Evolutionary conservation across 2,888 invertebrate genomes (phyloP).

Genomic region (Dioctria linearis): DNA sequence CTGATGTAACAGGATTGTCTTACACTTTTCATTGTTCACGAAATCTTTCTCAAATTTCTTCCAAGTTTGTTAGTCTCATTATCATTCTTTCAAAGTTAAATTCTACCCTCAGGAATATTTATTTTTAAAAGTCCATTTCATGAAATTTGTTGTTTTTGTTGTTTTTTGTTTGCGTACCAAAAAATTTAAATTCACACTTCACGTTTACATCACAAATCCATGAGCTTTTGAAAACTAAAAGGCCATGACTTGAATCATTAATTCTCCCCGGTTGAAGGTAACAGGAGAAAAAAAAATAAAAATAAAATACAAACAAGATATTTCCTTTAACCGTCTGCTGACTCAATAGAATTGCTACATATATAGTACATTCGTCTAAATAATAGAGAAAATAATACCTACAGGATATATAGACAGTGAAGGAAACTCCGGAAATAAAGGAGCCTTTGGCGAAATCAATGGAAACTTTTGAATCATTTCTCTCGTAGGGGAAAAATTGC

Average conservation of each 20-base stretch:
- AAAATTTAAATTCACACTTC: too few relatives aligned
- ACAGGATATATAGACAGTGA: neutral
- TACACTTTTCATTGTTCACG: too few relatives aligned
- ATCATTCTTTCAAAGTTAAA: too few relatives aligned
- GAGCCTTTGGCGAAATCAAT: conserved; percentile 35
- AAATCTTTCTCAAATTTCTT: too few relatives aligned
- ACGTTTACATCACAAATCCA: too few relatives aligned
- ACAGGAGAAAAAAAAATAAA: neutral
- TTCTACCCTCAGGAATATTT: too few relatives aligned
- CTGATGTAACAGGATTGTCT: too few relatives aligned
- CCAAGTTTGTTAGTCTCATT: too few relatives aligned
- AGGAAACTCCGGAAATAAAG: neutral
- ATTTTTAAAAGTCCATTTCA: too few relatives aligned
- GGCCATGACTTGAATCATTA: conserved; percentile 21
- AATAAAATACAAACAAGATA: conserved; percentile 17
- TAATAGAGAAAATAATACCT: neutral
- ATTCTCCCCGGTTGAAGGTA: conserved; percentile 28
- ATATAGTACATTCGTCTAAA: neutral
- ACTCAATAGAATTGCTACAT: neutral
- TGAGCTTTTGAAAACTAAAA: too few relatives aligned
- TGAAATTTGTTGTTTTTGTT: too few relatives aligned
- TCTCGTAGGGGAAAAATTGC: conserved; percentile 34
- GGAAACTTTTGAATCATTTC: conserved; percentile 40
- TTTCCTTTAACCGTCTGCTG: neutral
- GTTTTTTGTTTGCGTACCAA: too few relatives aligned